These are phyloP conservation scores for Plectus sambesii DNA, from an alignment of 1,140 invertebrate genomes.

Conservation along the genomic window DNA sequence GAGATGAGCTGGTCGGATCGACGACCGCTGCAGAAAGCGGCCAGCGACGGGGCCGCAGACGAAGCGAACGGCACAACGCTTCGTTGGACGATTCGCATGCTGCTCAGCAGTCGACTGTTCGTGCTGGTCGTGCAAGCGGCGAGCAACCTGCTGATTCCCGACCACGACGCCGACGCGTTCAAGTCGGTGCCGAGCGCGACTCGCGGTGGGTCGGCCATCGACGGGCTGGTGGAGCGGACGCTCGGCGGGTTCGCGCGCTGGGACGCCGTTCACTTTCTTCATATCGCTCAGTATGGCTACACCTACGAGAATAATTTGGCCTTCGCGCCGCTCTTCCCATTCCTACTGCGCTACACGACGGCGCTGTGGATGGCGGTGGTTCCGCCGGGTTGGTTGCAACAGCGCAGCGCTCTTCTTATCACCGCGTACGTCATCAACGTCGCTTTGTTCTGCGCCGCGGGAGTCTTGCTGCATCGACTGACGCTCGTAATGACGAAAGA, in stretches of 20 bases:
- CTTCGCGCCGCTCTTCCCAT: conserved; percentile 32
- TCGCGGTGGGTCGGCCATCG: too few species aligned
- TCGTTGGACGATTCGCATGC: too few species aligned
- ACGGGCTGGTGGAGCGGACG: conserved; percentile 16
- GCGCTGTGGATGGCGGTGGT: conserved; percentile 12
- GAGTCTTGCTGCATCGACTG: conserved; percentile 25
- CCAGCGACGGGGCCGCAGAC: too few species aligned
- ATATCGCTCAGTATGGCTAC: conserved; percentile 36
- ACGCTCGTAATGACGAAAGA: conserved; percentile 22
- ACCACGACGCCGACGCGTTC: too few species aligned
- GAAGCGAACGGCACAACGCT: too few species aligned
- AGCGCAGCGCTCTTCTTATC: conserved; percentile 29
- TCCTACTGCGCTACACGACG: conserved; percentile 15
- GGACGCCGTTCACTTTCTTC: conserved; percentile 33
- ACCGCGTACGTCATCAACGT: conserved; percentile 29
- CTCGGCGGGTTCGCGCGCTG: conserved; percentile 25
- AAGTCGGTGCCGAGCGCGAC: too few species aligned
- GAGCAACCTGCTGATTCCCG: too few species aligned
- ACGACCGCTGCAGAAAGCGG: too few species aligned
- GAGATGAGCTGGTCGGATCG: too few species aligned
- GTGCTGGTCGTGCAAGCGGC: too few species aligned
- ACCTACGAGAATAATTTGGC: conserved; percentile 28
- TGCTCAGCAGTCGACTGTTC: too few species aligned
- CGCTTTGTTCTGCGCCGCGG: conserved; percentile 28
- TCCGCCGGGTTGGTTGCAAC: conserved; percentile 15